Conservation (phyloP, 2,888 invertebrate genomes). For the Metallyticus violacea region DNA sequence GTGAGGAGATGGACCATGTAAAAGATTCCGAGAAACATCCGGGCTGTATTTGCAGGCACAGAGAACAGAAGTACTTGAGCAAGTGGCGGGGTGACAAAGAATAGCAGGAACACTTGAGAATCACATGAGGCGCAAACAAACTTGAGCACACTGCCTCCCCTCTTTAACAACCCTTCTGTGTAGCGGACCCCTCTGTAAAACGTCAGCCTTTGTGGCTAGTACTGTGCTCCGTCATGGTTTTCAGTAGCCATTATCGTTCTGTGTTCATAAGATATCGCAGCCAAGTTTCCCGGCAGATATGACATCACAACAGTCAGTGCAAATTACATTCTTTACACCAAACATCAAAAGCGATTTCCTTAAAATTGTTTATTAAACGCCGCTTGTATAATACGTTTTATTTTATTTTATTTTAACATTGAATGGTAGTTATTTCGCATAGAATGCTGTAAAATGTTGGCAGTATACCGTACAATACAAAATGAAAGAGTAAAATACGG, state of each 20-base stretch:
- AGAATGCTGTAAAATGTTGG: too few relatives aligned
- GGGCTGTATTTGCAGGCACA: not conserved
- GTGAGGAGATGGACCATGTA: too few relatives aligned
- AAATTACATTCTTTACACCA: not conserved
- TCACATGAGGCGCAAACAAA: not conserved
- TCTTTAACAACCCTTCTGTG: not conserved
- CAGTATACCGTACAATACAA: too few relatives aligned
- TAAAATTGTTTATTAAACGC: too few relatives aligned
- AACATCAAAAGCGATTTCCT: too few relatives aligned
- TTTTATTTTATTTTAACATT: too few relatives aligned
- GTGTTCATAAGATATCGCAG: too few relatives aligned
- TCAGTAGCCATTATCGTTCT: too few relatives aligned
- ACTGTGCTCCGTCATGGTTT: not conserved
- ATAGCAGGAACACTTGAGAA: not conserved
- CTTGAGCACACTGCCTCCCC: not conserved
- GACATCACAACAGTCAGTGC: not conserved
- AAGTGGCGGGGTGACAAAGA: not conserved
- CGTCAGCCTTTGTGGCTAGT: not conserved
- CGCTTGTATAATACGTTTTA: too few relatives aligned
- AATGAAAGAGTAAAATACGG: too few relatives aligned
- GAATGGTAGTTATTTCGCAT: too few relatives aligned
- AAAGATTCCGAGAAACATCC: too few relatives aligned
- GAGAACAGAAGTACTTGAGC: not conserved
- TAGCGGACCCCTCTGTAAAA: not conserved
- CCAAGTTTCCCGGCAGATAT: not conserved